Evolutionary conservation across 2,888 invertebrate genomes (phyloP).

Genomic region (Heteromyza rotundicornis): DNA sequence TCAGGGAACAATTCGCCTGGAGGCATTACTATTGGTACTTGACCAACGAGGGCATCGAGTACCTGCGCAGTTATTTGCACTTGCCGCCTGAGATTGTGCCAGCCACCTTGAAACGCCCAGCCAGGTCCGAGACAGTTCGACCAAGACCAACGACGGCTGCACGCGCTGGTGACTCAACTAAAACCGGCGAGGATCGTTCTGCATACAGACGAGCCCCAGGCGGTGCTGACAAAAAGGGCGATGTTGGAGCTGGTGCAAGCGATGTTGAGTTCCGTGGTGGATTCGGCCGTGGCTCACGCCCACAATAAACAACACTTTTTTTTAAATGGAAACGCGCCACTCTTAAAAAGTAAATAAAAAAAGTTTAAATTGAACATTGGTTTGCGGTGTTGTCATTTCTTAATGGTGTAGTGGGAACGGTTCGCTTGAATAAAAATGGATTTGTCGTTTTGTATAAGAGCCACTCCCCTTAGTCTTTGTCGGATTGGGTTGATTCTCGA

Average conservation of each 20-base stretch:
- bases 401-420: no score
- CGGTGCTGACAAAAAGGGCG: conserved; percentile 90
- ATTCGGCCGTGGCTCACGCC: conserved; percentile 75
- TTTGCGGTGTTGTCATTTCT: no score
- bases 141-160: conserved; percentile 75
- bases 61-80: conserved; percentile 92
- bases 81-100: conserved; percentile 99
- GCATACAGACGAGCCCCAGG: conserved; percentile 82
- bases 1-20: conserved; percentile 99
- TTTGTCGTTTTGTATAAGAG: background rate
- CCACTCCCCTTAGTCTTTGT: no score
- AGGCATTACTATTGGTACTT: conserved; percentile 98
- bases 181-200: conserved; percentile 82
- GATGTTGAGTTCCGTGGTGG: conserved; percentile 92
- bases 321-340: conserved; percentile 34
- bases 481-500: no score
- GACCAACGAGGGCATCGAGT: conserved; percentile 98
- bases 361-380: conserved; percentile 30
- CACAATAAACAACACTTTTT: conserved; percentile 49
- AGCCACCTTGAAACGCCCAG: conserved; percentile 91
- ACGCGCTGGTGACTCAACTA: conserved; percentile 75
- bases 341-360: conserved; percentile 37
- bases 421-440: conserved; percentile 26
- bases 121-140: conserved; percentile 83
- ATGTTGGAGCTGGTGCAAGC: conserved; percentile 94